Percentiles rank a stretch among this genome's conserved stretches.
These are phyloP conservation scores for Pantherophis alleghaniensis DNA, from an alignment of 2,797 vertebrate genomes.

Conservation along the genomic window DNA sequence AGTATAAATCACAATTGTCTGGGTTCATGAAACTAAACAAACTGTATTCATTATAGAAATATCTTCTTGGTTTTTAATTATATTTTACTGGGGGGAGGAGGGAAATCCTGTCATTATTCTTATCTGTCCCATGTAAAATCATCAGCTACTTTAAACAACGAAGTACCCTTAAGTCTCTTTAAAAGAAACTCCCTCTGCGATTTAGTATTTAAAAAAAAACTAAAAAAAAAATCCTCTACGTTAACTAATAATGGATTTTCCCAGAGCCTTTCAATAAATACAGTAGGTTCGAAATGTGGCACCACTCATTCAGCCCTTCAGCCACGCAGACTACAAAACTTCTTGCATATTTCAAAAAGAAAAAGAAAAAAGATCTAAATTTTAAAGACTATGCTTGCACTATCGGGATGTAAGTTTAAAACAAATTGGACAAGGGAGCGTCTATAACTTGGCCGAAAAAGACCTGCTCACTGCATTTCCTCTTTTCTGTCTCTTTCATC, in stretches of 20 bases:
- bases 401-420: slow-evolving; percentile 11
- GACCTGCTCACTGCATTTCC: not conserved
- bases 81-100: not conserved
- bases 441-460: slow-evolving; percentile 19
- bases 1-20: not conserved
- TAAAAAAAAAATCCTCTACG: not conserved
- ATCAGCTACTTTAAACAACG: not conserved
- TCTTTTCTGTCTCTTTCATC: slow-evolving; percentile 1
- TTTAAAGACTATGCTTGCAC: slow-evolving; percentile 26
- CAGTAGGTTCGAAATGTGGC: slow-evolving; percentile 63
- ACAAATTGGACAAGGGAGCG: not conserved
- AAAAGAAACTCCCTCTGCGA: not conserved
- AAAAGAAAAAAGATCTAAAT: not conserved
- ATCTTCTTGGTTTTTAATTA: not conserved
- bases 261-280: slow-evolving; percentile 72
- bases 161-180: not conserved
- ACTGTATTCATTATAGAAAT: not conserved
- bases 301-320: slow-evolving; percentile 65
- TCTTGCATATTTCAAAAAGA: not conserved
- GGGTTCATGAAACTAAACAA: not conserved
- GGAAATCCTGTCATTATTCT: too few species aligned
- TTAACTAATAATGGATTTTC: slow-evolving; percentile 73
- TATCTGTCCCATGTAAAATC: not conserved
- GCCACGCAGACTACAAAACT: slow-evolving; percentile 50
- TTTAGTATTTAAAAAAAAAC: not conserved